Conservation (phyloP, 2,888 invertebrate species). For the Xylota segnis region DNA sequence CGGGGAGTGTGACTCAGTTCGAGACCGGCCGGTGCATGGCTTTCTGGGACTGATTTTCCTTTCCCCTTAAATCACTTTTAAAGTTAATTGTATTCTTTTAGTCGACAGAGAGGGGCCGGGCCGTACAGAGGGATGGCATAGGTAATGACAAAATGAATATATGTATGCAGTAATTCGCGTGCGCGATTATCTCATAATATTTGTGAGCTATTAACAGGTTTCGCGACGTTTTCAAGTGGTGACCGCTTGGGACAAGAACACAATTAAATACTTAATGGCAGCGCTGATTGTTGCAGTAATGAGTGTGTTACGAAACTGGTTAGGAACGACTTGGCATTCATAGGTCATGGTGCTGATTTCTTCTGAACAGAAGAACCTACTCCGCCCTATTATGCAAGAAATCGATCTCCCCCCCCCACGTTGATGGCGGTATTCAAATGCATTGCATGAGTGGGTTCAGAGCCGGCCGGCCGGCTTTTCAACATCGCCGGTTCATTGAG, state of each 20-base stretch:
- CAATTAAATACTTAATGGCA: slow-evolving; percentile 52
- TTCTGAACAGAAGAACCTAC: background rate
- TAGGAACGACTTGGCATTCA: slow-evolving; percentile 18
- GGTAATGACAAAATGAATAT: slow-evolving; percentile 40
- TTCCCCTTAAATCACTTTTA: slow-evolving; percentile 17
- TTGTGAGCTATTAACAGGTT: slow-evolving; percentile 66
- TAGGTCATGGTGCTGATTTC: slow-evolving; percentile 9
- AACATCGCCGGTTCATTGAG: slow-evolving; percentile 59
- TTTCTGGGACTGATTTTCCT: slow-evolving; percentile 33
- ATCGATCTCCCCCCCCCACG: background rate
- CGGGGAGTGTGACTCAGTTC: slow-evolving; percentile 28
- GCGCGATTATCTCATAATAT: slow-evolving; percentile 70
- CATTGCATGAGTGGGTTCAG: slow-evolving; percentile 35
- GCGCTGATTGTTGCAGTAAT: slow-evolving; percentile 19
- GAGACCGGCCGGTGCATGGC: too few relatives aligned
- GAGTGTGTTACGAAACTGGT: background rate
- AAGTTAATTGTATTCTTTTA: slow-evolving; percentile 50
- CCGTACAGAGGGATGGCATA: background rate
- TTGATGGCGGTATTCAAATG: background rate
- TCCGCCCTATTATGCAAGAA: slow-evolving; percentile 6
- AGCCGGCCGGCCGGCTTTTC: slow-evolving; percentile 61
- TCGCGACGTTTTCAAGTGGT: slow-evolving; percentile 61
- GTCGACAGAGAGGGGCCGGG: too few relatives aligned
- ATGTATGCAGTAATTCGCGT: slow-evolving; percentile 71
- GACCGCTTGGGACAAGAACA: slow-evolving; percentile 55